phyloP scores from a whole-genome alignment of 2,888 invertebrate species.

The Lampropteryx suffumata region DNA sequence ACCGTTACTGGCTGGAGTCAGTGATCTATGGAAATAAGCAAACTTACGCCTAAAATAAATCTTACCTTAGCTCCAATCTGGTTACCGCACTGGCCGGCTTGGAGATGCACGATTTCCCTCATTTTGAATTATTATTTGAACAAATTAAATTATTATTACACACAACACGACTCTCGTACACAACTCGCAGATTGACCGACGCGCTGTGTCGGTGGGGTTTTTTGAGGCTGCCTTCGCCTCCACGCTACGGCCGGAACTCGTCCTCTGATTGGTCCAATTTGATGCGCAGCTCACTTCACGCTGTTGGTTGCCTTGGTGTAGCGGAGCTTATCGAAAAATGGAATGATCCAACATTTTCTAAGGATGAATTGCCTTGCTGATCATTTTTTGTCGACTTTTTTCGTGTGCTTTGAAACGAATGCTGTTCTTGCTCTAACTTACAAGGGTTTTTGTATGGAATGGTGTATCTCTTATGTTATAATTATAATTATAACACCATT shows the following conservation, averaged over 20 bases:
- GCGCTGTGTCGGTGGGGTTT: constrained; percentile 63
- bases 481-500: too few species aligned
- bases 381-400: constrained; percentile 13
- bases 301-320: constrained; percentile 25
- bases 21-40: constrained; percentile 16
- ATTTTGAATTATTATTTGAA: constrained; percentile 80
- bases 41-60: constrained; percentile 12
- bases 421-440: too few species aligned
- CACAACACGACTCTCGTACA: constrained; percentile 75
- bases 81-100: constrained; percentile 93
- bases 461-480: neutral
- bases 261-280: constrained; percentile 59
- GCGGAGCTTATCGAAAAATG: constrained; percentile 53
- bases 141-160: constrained; percentile 68
- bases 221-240: constrained; percentile 77
- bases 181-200: constrained; percentile 71
- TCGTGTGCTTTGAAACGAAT: neutral
- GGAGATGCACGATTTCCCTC: constrained; percentile 93
- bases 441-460: too few species aligned
- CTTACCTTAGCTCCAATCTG: constrained; percentile 88
- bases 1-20: constrained; percentile 23
- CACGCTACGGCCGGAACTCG: constrained; percentile 55
- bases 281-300: constrained; percentile 59
- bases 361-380: constrained; percentile 31
- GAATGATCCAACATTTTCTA: constrained; percentile 49